Conservation (phyloP, 2,113 vertebrate species). For the Engraulis encrasicolus region DNA sequence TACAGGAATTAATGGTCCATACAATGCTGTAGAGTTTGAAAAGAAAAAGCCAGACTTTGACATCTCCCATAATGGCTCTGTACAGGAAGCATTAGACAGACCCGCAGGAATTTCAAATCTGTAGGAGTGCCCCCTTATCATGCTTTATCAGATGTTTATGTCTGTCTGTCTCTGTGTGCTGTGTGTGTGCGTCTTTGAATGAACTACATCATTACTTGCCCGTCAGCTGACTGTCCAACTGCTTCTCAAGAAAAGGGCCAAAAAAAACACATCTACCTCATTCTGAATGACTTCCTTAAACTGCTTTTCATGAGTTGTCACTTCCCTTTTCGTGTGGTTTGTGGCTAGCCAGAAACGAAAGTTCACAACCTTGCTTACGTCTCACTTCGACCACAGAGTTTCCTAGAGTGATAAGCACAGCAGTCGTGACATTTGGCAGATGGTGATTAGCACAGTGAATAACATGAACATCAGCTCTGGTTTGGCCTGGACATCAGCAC, state of each 20-base stretch:
- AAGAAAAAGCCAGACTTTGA: background rate
- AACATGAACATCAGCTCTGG: background rate
- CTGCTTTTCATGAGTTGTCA: conserved; percentile 18
- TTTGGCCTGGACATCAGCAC: background rate
- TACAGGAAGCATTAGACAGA: background rate
- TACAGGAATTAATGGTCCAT: background rate
- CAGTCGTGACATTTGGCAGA: background rate
- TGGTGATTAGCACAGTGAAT: background rate
- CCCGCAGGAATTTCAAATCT: background rate
- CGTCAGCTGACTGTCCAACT: background rate
- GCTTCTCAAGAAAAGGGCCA: background rate
- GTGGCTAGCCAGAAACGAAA: background rate
- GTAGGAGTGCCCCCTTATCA: background rate
- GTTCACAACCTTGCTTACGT: background rate
- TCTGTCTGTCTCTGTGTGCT: background rate
- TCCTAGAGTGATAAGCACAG: background rate
- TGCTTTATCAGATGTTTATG: background rate
- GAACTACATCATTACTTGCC: background rate
- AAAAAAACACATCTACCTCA: background rate
- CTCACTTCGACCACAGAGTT: background rate
- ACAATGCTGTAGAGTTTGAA: background rate
- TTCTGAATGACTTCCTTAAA: conserved; percentile 41
- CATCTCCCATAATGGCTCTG: background rate
- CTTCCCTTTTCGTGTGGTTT: conserved; percentile 42
- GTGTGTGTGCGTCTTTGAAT: background rate